Percentiles rank a stretch among this genome's conserved stretches.
These are phyloP conservation scores for Hapalemur alaotrensis DNA, from an alignment of 2,797 vertebrate species.

Conservation along the genomic window DNA sequence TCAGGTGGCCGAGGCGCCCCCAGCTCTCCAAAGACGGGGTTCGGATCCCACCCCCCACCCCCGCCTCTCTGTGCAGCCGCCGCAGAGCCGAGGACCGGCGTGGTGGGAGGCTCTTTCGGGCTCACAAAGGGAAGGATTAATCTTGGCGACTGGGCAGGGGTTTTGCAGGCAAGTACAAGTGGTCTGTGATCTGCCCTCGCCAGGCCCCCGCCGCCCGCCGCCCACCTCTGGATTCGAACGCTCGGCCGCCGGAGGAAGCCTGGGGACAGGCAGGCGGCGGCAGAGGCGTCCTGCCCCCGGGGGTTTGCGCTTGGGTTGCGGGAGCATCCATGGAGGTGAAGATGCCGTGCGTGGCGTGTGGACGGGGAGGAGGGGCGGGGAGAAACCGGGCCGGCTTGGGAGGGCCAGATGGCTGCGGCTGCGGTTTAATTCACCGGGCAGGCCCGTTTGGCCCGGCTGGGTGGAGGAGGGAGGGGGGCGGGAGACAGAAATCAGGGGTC, in stretches of 20 bases:
- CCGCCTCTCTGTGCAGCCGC: constrained; percentile 84
- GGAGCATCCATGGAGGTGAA: constrained; percentile 78
- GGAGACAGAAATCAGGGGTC: constrained; percentile 81
- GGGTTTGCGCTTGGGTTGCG: constrained; percentile 64
- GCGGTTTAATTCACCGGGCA: constrained; percentile 88
- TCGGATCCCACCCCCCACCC: constrained; percentile 84
- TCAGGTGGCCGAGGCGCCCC: constrained; percentile 88
- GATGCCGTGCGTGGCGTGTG: constrained; percentile 50
- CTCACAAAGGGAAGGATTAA: constrained; percentile 94
- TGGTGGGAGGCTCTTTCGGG: constrained; percentile 65
- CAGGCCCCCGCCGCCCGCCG: not conserved
- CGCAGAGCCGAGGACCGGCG: constrained; percentile 86
- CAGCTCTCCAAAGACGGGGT: constrained; percentile 88
- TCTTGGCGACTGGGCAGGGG: constrained; percentile 88
- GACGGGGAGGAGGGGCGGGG: constrained; percentile 65
- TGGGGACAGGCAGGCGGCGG: constrained; percentile 15
- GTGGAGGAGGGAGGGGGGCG: not conserved
- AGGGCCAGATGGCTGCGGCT: constrained; percentile 93
- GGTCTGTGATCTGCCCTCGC: constrained; percentile 61
- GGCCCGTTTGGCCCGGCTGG: constrained; percentile 47
- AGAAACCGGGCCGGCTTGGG: constrained; percentile 78
- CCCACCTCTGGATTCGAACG: constrained; percentile 56
- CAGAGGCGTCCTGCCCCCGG: not conserved
- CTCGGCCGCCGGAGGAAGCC: constrained; percentile 35
- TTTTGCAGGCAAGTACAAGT: constrained; percentile 91